Evolutionary conservation across 1,140 invertebrate species (phyloP), one percentile per base, ranked within the genome.

Genomic region (Anoplophora glabripennis): DNA sequence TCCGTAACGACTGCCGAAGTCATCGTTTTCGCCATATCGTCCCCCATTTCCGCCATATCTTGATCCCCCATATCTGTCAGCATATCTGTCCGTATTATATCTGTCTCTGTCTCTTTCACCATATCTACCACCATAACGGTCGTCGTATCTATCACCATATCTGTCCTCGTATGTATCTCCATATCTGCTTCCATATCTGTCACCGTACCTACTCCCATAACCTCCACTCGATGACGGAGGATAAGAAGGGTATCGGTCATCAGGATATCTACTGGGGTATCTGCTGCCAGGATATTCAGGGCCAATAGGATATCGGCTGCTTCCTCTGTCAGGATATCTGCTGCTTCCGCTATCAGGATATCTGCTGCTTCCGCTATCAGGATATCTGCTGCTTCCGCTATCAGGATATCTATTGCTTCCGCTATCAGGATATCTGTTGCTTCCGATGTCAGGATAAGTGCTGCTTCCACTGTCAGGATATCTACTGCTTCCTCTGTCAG

Each of bases 151-250:
- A 59, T 57, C 69, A 64, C 44, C 78, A 56, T 79, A 74, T 49
- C 75, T 70, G 38, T 77, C 72, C n/a, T 74, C 76, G 48, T 78
- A 78, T 53, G 77, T 64, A 4, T 76, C 77, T 42, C 77, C 78
- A 69, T 76, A 80, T 58, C 76, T 73, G 41, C 75, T 69, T 18
- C 72, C 69, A 40, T 70, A 59, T 17, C 55, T 45, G 15, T 58
- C 70, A 65, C 46, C 78, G 53, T 79, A 74, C 48, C 76, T 71
- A 37, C 76, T 73, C 9, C 75, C 76, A 53, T 70, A 66, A 4
- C 74, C 74, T 9, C 65, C 67, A 15, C 51, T 59, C 12, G 61
- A 54, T n/a, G 77, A 75, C n/a, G 69, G 64, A 61, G 71, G 67
- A 66, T 68, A 71, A 17, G 64, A 57, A 48, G 53, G 52, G 28